Evolutionary conservation across 2,797 vertebrate genomes (phyloP), one percentile per base, ranked within the genome.

Genomic region (Meda fulgida): DNA sequence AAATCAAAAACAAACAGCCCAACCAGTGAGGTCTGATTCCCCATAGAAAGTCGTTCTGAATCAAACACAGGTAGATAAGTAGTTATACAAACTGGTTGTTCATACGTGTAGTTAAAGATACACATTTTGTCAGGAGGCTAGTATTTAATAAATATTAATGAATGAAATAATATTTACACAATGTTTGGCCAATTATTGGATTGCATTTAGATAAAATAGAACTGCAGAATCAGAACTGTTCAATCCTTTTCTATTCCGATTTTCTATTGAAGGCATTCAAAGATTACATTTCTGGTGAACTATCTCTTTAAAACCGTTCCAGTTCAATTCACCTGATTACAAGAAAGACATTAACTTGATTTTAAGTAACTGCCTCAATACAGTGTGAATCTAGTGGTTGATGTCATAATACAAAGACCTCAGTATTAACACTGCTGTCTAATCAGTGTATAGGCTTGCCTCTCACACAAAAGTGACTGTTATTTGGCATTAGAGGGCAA

Each of bases 401-500:
- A 82, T 82, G 79, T 81, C 79, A 72, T 67, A 81, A 34, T 70
- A 51, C 26, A 70, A 38, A 36, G 5, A 53, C 34, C 26, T 63
- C 5, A 11, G 38, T 19, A 75, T 86, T 81, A 75, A 26, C 72
- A 36, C 31, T 26, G 51, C 71, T 66, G 48, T 81, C 69, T 83
- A 78, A 53, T 77, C 78, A 31, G 77, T 79, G 48, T 73, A 67
- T 23, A 65, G 36, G 21, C 70, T 53, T n/a, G 43, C 18, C 53
- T 85, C 29, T 69, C 66, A 66, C 48, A 75, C 43, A 83, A 58
- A 76, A 66, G 43, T 58, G 46, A 80, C 38, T 84, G 29, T 38
- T 86, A 53, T 67, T 78, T 81, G 58, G 72, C 66, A 82, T 55
- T 18, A 69, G 48, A 78, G 46, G 55, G 29, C 63, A 18, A 38